These are phyloP conservation scores for Atrichornis clamosus DNA, from an alignment of 2,113 vertebrate species.

Conservation along the genomic window DNA sequence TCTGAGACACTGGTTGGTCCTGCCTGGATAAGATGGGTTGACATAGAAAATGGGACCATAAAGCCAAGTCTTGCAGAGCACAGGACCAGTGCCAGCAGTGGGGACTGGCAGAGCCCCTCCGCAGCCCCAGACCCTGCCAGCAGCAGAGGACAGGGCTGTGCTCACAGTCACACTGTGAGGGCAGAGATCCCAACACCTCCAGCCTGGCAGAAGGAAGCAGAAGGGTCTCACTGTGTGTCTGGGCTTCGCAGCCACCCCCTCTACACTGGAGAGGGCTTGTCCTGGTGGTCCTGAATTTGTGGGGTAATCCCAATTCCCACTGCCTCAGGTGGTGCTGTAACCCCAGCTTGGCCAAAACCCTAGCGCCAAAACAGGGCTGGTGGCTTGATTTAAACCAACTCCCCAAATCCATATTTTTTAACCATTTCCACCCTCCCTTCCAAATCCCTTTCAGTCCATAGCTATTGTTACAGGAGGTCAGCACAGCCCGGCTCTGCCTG, in stretches of 20 bases:
- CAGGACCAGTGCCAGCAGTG: fast-evolving
- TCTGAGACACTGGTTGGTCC: fast-evolving
- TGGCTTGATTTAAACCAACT: neutral
- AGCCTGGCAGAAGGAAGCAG: slow-evolving; percentile 22
- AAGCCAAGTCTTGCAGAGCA: neutral
- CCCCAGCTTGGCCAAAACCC: neutral
- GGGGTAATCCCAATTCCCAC: neutral
- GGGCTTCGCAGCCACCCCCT: neutral
- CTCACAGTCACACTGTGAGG: fast-evolving
- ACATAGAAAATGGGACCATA: fast-evolving
- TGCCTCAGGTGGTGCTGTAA: neutral
- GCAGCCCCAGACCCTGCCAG: neutral
- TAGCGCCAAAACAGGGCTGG: neutral
- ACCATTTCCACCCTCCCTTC: neutral
- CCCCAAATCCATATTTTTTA: neutral
- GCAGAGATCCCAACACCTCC: neutral
- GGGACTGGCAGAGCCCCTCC: neutral
- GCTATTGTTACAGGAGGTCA: neutral
- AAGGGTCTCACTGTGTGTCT: neutral
- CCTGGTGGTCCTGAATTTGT: neutral
- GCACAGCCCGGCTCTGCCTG: neutral
- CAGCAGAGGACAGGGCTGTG: neutral
- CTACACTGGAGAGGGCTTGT: neutral
- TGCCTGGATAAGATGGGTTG: fast-evolving
- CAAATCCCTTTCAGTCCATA: neutral